phyloP scores from a whole-genome alignment of 2,888 invertebrate species.

The Timema podura region DNA sequence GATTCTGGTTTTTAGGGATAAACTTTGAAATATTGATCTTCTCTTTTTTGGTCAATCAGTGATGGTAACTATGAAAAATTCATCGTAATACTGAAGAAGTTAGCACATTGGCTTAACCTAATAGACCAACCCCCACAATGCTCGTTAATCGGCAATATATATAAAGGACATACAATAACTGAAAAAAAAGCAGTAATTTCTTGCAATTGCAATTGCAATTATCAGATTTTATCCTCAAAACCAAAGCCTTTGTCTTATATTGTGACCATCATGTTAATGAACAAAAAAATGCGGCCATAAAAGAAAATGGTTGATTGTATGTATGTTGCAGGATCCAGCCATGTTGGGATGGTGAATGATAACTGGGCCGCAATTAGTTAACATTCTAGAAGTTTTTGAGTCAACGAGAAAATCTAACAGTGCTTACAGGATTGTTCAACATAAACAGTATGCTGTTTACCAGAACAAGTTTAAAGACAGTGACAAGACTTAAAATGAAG shows the following conservation, averaged over 20 bases:
- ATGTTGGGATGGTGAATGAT: background rate
- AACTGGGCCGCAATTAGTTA: background rate
- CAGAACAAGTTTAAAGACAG: background rate
- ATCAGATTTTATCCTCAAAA: background rate
- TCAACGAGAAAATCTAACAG: background rate
- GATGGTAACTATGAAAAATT: background rate
- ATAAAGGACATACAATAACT: background rate
- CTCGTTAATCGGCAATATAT: background rate
- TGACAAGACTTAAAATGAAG: background rate
- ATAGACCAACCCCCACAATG: background rate
- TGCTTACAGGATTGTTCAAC: background rate
- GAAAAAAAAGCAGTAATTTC: background rate
- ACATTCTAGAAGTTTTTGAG: background rate
- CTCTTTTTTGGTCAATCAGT: background rate
- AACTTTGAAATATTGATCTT: background rate
- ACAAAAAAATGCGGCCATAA: background rate
- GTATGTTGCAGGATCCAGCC: background rate
- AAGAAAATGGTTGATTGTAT: background rate
- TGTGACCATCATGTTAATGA: background rate
- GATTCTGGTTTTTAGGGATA: background rate
- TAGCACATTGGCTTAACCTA: background rate
- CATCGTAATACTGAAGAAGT: background rate
- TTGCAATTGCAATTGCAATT: background rate
- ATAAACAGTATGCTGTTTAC: constrained; percentile 1
- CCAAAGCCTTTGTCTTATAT: background rate